Conservation (phyloP, 2,113 vertebrate species). For the Thymallus thymallus region DNA sequence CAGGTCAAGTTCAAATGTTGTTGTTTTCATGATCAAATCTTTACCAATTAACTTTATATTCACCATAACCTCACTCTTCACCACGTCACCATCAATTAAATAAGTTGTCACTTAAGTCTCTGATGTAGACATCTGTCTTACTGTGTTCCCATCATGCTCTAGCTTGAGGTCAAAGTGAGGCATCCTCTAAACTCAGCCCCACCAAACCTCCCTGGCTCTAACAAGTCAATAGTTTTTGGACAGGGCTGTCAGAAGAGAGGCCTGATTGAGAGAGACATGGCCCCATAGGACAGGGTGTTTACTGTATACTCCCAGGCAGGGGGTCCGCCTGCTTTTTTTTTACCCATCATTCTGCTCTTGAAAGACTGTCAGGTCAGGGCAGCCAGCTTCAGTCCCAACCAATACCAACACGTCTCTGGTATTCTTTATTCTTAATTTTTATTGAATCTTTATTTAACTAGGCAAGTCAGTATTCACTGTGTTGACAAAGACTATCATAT, state of each 20-base stretch:
- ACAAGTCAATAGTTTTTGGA: constrained; percentile 48
- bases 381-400: neutral
- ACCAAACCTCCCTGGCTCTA: constrained; percentile 27
- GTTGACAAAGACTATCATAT: constrained; percentile 21
- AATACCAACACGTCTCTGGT: neutral
- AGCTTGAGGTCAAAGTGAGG: constrained; percentile 46
- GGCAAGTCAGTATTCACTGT: no score
- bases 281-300: neutral
- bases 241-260: constrained; percentile 31
- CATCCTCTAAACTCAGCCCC: constrained; percentile 16
- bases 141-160: constrained; percentile 33
- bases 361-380: constrained; percentile 5
- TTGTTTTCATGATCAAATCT: constrained; percentile 50
- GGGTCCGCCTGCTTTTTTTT: neutral
- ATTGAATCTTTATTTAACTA: no score
- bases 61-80: constrained; percentile 32
- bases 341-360: neutral
- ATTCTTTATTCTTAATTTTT: no score
- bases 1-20: constrained; percentile 27
- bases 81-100: constrained; percentile 35
- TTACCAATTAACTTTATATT: constrained; percentile 43
- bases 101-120: constrained; percentile 31
- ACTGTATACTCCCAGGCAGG: constrained; percentile 1
- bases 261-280: constrained; percentile 4
- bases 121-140: constrained; percentile 23